A percentile compares a stretch with the other conserved stretches of the same genome.
Evolutionary conservation across 2,888 invertebrate genomes (phyloP).

Genomic region (Agrochola litura): DNA sequence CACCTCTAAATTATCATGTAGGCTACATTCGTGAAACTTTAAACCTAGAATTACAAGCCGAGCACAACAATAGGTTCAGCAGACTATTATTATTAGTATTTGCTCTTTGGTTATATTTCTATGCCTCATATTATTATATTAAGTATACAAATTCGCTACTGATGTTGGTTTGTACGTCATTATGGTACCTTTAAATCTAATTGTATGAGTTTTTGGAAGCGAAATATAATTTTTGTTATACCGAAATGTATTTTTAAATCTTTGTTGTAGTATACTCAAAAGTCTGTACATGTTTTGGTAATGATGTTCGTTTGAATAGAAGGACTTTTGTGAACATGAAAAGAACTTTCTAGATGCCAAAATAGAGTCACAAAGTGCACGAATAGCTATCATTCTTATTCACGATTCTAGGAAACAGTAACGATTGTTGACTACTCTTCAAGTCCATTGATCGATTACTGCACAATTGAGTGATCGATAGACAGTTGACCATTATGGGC

Average conservation of each 20-base stretch:
- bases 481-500: no score
- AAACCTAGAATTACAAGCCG: slow-evolving; percentile 2
- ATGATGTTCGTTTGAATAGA: slow-evolving; percentile 3
- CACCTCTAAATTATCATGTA: not conserved
- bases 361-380: not conserved
- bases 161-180: slow-evolving; percentile 13
- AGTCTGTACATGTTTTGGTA: not conserved
- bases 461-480: slow-evolving; percentile 9
- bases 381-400: not conserved
- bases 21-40: not conserved
- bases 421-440: not conserved
- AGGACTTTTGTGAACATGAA: slow-evolving; percentile 7
- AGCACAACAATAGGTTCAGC: slow-evolving; percentile 5
- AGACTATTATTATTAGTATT: slow-evolving; percentile 15
- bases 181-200: slow-evolving; percentile 12
- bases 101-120: not conserved
- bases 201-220: slow-evolving; percentile 6
- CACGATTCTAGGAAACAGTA: slow-evolving; percentile 19
- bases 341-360: not conserved
- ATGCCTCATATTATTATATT: not conserved
- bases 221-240: slow-evolving; percentile 7
- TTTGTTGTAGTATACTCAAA: slow-evolving; percentile 11
- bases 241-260: not conserved
- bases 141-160: not conserved
- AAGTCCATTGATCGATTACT: slow-evolving; percentile 13